Percentiles rank a stretch among this genome's conserved stretches.
These are phyloP conservation scores for Drosophila willistoni DNA, from an alignment of 1,140 invertebrate genomes.

Conservation along the genomic window DNA sequence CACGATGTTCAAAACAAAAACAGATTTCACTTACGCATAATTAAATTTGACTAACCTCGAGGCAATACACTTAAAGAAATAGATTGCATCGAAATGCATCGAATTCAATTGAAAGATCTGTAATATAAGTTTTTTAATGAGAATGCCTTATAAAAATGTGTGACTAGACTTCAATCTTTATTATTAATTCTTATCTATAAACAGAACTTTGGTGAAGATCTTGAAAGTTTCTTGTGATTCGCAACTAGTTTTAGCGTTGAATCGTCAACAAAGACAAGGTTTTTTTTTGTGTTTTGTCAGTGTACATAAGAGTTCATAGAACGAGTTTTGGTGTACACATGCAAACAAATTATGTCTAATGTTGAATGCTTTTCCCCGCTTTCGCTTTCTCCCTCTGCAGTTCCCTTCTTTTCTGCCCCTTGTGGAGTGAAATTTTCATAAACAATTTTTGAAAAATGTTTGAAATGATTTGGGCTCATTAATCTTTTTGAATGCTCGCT, in stretches of 20 bases:
- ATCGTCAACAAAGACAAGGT: no score
- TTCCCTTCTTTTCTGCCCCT: neutral
- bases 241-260: no score
- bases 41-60: conserved; percentile 16
- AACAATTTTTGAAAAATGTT: conserved; percentile 68
- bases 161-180: no score
- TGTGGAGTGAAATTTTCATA: conserved; percentile 51
- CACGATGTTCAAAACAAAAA: neutral
- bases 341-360: conserved; percentile 1
- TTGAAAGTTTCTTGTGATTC: no score
- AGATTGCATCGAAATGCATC: neutral
- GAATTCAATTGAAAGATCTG: no score
- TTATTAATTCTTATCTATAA: no score
- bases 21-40: conserved; percentile 19
- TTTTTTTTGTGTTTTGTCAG: neutral
- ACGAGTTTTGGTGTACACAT: neutral
- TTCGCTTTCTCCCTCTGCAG: neutral
- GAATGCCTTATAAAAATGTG: no score
- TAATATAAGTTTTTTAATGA: no score
- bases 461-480: conserved; percentile 65
- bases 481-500: conserved; percentile 42
- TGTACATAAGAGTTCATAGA: conserved; percentile 4
- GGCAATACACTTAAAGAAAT: neutral
- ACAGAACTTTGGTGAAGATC: no score
- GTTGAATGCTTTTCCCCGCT: neutral